These are phyloP conservation scores for Denticeps clupeoides DNA, from an alignment of 2,797 vertebrate genomes.

Conservation along the genomic window DNA sequence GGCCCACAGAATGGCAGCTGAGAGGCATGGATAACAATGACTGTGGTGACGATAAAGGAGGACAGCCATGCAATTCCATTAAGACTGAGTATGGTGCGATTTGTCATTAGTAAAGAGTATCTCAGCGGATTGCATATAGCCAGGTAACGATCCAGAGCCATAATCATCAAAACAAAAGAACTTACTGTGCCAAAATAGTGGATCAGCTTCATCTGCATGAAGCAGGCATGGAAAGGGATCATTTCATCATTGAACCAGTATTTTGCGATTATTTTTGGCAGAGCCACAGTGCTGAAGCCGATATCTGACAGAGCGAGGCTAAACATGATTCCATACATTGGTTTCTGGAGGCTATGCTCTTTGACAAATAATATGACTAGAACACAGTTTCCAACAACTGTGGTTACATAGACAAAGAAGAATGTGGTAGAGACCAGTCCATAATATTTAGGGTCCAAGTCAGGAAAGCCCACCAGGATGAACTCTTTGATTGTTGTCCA, in stretches of 20 bases:
- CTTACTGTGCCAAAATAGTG: conserved; percentile 53
- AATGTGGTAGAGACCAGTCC: conserved; percentile 28
- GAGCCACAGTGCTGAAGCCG: conserved; percentile 40
- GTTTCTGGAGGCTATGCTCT: conserved; percentile 48
- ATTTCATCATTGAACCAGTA: conserved; percentile 40
- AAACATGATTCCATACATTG: conserved; percentile 55
- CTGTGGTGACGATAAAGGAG: conserved; percentile 22
- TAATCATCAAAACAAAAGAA: conserved; percentile 47
- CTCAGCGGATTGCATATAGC: conserved; percentile 40
- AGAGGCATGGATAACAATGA: conserved; percentile 26
- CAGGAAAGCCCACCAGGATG: conserved; percentile 48
- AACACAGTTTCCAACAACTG: conserved; percentile 38
- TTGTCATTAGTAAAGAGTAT: conserved; percentile 38
- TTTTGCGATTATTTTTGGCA: conserved; percentile 43
- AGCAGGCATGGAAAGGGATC: conserved; percentile 39
- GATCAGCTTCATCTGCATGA: conserved; percentile 50
- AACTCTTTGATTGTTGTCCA: conserved; percentile 34
- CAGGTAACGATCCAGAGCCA: conserved; percentile 51
- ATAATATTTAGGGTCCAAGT: conserved; percentile 30
- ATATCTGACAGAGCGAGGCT: conserved; percentile 49
- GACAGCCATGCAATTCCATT: conserved; percentile 27
- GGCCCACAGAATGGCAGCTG: conserved; percentile 42
- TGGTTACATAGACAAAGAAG: conserved; percentile 35
- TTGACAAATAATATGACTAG: conserved; percentile 39
- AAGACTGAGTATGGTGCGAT: conserved; percentile 19